Evolutionary conservation across 2,113 vertebrate genomes (phyloP).

Genomic region (Ophthalmolycus amberensis): DNA sequence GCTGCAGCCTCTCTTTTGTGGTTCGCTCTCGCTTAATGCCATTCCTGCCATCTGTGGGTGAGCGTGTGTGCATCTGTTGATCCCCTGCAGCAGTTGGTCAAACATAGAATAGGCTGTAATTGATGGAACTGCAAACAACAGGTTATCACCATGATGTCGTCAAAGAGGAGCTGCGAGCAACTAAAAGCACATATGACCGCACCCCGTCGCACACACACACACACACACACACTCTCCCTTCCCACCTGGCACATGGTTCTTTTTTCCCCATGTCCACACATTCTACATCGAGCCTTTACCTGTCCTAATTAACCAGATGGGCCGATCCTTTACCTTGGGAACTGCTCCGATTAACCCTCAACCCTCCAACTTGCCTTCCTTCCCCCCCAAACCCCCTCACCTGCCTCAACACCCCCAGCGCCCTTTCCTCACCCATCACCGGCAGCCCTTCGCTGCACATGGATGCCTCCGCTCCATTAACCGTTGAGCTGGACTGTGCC

Average conservation of each 20-base stretch:
- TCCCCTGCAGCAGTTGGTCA: slow-evolving; percentile 24
- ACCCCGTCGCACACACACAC: not conserved
- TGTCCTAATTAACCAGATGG: slow-evolving; percentile 67
- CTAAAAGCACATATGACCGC: slow-evolving; percentile 3
- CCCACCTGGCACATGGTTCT: not conserved
- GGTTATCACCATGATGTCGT: slow-evolving; percentile 4
- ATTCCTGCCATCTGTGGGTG: slow-evolving; percentile 31
- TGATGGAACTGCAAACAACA: slow-evolving; percentile 39
- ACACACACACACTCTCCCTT: not conserved
- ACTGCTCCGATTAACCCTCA: slow-evolving; percentile 57
- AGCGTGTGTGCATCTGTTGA: not conserved
- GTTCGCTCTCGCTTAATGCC: slow-evolving; percentile 18
- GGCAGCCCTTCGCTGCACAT: slow-evolving; percentile 49
- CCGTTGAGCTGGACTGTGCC: slow-evolving; percentile 48
- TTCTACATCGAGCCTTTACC: slow-evolving; percentile 59
- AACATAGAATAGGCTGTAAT: slow-evolving; percentile 15
- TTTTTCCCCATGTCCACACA: slow-evolving; percentile 33
- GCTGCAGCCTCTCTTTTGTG: not conserved
- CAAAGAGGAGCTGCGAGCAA: slow-evolving; percentile 18
- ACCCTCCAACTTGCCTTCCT: not conserved
- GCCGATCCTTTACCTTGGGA: slow-evolving; percentile 51
- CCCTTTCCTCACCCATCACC: slow-evolving; percentile 5
- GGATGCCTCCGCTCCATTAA: slow-evolving; percentile 51
- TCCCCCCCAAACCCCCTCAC: slow-evolving; percentile 9
- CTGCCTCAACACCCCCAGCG: not conserved